Evolutionary conservation across 2,797 vertebrate species (phyloP), one percentile per base, ranked within the genome.

Genomic region (Lepilemur septentrionalis): DNA sequence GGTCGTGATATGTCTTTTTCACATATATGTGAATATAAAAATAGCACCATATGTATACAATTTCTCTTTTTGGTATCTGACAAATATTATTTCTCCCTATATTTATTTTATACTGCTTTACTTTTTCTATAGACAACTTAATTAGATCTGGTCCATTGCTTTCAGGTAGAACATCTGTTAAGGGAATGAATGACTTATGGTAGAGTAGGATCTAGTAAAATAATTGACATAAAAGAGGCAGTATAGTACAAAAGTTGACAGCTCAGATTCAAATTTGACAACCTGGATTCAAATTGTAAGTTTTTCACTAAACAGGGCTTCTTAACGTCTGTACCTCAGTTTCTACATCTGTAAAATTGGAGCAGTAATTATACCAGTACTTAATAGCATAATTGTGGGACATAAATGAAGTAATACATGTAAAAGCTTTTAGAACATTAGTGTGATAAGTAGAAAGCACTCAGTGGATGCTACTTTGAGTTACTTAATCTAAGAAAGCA

Each of bases 1-100:
- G 61, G 52, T 94, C 32, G 7, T 88, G 55, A 89, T 92, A 65
- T 41, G 72, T 87, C 61, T 89, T 94, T 88, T 92, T 84, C 70
- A 83, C 8, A 67, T 81, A 83, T 30, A 55, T 55, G 43, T 61
- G 52, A 63, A 28, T 87, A 78, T 83, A 81, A 88, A 88, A 91
- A 81, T 93, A 80, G 28, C 0, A n/a, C 32, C 30, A 10, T 83
- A 69, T 69, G 15, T 91, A 52, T 93, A 52, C 35, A 81, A 38
- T 67, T 55, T 82, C 17, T 78, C 91, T 87, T 88, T 55, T 50
- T 55, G 30, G 18, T 18, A 12, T 28, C 38, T 91, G 52, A 76
- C 46, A 90, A 75, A 81, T 93, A 91, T 22, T 69, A 76, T 82
- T 91, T 94, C 18, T 83, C 23, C 6, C 20, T 55, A 2, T 88